These are phyloP conservation scores for Camelus dromedarius DNA, from an alignment of 2,113 vertebrate genomes.

Conservation along the genomic window DNA sequence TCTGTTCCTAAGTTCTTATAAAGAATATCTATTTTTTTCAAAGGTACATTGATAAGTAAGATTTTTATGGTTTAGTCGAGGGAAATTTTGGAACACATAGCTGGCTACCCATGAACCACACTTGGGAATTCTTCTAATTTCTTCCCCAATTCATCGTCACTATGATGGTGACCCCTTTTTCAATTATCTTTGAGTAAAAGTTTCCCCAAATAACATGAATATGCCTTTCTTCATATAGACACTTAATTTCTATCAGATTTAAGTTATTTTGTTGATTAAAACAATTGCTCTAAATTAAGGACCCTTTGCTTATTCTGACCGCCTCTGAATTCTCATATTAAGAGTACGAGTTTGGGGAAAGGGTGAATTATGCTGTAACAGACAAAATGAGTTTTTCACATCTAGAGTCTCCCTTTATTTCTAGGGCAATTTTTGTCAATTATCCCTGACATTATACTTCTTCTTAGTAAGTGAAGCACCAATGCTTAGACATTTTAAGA, in stretches of 20 bases:
- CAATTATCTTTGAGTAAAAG: constrained; percentile 8
- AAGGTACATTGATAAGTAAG: constrained; percentile 32
- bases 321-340: background rate
- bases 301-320: background rate
- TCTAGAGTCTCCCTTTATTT: constrained; percentile 23
- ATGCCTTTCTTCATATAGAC: background rate
- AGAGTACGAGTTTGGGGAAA: constrained; percentile 33
- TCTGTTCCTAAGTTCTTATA: background rate
- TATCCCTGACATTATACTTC: background rate
- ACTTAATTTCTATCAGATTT: constrained; percentile 28
- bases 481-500: background rate
- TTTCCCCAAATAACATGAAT: background rate
- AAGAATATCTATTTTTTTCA: background rate
- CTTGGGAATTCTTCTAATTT: constrained; percentile 25
- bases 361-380: background rate
- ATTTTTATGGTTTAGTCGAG: background rate
- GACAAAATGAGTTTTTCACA: background rate
- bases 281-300: constrained; percentile 56
- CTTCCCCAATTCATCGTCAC: background rate
- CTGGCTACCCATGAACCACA: background rate
- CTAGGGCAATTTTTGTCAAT: background rate
- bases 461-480: background rate
- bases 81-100: background rate
- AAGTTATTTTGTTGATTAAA: constrained; percentile 47
- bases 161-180: background rate